Percentiles rank a stretch among this genome's conserved stretches.
Conservation (phyloP, 2,113 vertebrate genomes). For the Seriola quinqueradiata region DNA sequence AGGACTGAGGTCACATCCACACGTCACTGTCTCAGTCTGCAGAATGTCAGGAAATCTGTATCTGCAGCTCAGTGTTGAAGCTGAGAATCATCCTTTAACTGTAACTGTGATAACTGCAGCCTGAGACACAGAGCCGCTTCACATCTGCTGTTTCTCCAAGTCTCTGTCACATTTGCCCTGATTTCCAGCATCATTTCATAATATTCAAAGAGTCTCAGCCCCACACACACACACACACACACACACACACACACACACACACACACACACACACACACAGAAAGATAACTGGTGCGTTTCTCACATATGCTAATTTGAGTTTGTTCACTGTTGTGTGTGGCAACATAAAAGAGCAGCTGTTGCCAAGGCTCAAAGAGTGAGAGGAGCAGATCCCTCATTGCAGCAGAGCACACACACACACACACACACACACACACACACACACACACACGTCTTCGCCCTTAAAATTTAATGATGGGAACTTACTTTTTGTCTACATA, state of each 20-base stretch:
- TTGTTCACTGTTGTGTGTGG: slow-evolving; percentile 64
- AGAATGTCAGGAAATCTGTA: too few species aligned
- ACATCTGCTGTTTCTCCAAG: slow-evolving; percentile 37
- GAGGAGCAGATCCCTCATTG: slow-evolving; percentile 53
- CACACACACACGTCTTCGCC: background rate
- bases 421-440: background rate
- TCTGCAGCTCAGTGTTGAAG: slow-evolving; percentile 13
- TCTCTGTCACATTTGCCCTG: slow-evolving; percentile 40
- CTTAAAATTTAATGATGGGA: too few species aligned
- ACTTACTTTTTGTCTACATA: too few species aligned
- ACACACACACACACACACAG: background rate
- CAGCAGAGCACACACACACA: slow-evolving; percentile 24
- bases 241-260: slow-evolving; percentile 1
- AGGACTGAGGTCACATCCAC: too few species aligned
- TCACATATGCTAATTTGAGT: slow-evolving; percentile 74
- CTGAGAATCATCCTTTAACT: slow-evolving; percentile 16
- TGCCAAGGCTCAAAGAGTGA: slow-evolving; percentile 58
- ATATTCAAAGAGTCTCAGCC: slow-evolving; percentile 28
- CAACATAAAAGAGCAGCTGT: slow-evolving; percentile 81
- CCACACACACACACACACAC: slow-evolving; percentile 10
- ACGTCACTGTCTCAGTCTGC: too few species aligned
- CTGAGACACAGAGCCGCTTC: slow-evolving; percentile 12
- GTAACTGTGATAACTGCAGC: slow-evolving; percentile 19
- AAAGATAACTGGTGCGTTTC: slow-evolving; percentile 34
- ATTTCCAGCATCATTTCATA: slow-evolving; percentile 59